phyloP scores from a whole-genome alignment of 1,140 invertebrate genomes.

The Drosophila bifasciata region DNA sequence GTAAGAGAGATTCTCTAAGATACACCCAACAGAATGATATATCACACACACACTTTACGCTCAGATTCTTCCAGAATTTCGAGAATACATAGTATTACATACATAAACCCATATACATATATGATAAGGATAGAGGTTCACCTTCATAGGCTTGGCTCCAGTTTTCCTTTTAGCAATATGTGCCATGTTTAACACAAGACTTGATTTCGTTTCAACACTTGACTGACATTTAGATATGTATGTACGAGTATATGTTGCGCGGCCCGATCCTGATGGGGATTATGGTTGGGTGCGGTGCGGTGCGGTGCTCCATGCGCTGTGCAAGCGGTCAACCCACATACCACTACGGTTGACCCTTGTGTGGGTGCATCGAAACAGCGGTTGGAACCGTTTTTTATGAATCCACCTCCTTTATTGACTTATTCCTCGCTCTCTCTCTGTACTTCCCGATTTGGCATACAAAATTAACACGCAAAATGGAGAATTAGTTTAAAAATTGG shows the following conservation, averaged over 20 bases:
- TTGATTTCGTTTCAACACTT: conserved; percentile 70
- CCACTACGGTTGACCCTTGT: too few relatives aligned
- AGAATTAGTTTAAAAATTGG: conserved; percentile 76
- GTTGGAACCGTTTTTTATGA: conserved; percentile 5
- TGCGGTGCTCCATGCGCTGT: too few relatives aligned
- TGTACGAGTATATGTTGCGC: conserved; percentile 43
- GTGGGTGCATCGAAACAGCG: neutral
- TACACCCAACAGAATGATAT: neutral
- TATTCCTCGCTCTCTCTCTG: conserved; percentile 15
- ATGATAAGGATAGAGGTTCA: conserved; percentile 47
- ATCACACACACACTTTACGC: neutral
- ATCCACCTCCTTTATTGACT: conserved; percentile 2
- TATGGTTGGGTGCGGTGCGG: neutral
- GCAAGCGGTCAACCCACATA: too few relatives aligned
- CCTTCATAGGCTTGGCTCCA: conserved; percentile 68
- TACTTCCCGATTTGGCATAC: conserved; percentile 53
- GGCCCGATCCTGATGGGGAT: conserved; percentile 28
- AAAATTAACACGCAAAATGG: conserved; percentile 63
- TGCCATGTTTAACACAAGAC: conserved; percentile 75
- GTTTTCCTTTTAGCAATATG: conserved; percentile 66
- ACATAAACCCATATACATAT: conserved; percentile 38
- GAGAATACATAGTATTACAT: conserved; percentile 56
- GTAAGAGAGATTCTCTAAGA: neutral
- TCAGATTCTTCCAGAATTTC: conserved; percentile 32
- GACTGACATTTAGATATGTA: conserved; percentile 63